phyloP scores from a whole-genome alignment of 1,140 invertebrate species.

The Procambarus clarkii region DNA sequence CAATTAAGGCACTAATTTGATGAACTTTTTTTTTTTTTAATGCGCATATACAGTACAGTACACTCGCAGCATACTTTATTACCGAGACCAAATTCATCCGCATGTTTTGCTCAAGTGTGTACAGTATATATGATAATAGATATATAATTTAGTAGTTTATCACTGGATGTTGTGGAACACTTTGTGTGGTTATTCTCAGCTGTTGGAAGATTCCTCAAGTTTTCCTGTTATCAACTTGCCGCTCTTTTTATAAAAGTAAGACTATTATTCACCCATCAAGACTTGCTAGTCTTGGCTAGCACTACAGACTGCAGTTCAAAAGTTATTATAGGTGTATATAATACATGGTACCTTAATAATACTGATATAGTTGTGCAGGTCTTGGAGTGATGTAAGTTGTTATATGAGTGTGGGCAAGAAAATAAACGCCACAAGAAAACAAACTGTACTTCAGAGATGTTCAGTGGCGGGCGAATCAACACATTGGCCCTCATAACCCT shows the following conservation, averaged over 20 bases:
- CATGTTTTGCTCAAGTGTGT: constrained; percentile 45
- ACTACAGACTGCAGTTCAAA: not conserved
- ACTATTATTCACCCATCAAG: not conserved
- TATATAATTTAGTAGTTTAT: constrained; percentile 30
- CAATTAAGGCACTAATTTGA: not conserved
- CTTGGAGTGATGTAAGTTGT: not conserved
- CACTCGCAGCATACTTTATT: constrained; percentile 5
- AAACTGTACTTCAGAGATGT: not conserved
- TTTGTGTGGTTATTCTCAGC: not conserved
- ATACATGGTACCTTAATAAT: not conserved
- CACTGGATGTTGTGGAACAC: constrained; percentile 21
- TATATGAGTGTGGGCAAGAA: not conserved
- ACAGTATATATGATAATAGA: constrained; percentile 38
- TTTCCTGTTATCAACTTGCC: not conserved
- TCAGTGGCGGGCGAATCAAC: not conserved
- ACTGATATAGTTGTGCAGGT: not conserved
- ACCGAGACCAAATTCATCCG: constrained; percentile 29
- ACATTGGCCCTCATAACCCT: too few relatives aligned
- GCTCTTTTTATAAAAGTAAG: not conserved
- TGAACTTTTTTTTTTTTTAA: not conserved
- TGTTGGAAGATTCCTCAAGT: not conserved
- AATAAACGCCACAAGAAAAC: not conserved
- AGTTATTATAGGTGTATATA: not conserved
- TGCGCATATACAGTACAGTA: not conserved
- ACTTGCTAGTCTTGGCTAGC: not conserved